phyloP scores from a whole-genome alignment of 2,888 invertebrate species.

The Periphyllus acericola region DNA sequence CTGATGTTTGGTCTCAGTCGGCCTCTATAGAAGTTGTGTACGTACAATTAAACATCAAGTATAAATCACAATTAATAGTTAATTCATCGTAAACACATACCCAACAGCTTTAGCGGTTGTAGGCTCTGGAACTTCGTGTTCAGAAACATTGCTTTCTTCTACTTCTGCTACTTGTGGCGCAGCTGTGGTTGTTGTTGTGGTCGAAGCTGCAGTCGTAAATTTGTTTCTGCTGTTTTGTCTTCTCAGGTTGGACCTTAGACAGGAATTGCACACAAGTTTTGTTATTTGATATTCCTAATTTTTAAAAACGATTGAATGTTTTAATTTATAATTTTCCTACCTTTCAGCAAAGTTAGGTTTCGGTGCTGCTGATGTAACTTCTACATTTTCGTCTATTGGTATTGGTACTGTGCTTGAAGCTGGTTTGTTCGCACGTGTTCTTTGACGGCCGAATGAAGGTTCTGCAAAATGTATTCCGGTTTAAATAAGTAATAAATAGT shows the following conservation, averaged over 20 bases:
- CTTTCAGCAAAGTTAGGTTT: conserved; percentile 53
- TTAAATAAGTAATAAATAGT: not conserved
- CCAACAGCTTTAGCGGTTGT: conserved; percentile 39
- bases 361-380: conserved; percentile 48
- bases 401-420: conserved; percentile 38
- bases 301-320: too few relatives aligned
- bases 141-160: conserved; percentile 3
- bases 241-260: conserved; percentile 38
- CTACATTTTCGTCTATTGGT: conserved; percentile 42
- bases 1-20: conserved; percentile 54
- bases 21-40: not conserved
- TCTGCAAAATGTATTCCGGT: conserved; percentile 14
- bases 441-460: conserved; percentile 50
- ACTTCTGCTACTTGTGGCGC: conserved; percentile 21
- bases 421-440: conserved; percentile 48
- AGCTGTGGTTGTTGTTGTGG: conserved; percentile 15
- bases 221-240: conserved; percentile 56
- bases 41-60: not conserved
- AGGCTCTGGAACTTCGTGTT: conserved; percentile 43
- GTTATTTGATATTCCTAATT: too few relatives aligned
- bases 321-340: not conserved
- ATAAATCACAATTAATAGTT: not conserved
- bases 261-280: not conserved
- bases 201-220: conserved; percentile 31
- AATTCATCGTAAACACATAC: not conserved